These are phyloP conservation scores for Ips nitidus DNA, from an alignment of 1,140 invertebrate genomes.

Conservation along the genomic window DNA sequence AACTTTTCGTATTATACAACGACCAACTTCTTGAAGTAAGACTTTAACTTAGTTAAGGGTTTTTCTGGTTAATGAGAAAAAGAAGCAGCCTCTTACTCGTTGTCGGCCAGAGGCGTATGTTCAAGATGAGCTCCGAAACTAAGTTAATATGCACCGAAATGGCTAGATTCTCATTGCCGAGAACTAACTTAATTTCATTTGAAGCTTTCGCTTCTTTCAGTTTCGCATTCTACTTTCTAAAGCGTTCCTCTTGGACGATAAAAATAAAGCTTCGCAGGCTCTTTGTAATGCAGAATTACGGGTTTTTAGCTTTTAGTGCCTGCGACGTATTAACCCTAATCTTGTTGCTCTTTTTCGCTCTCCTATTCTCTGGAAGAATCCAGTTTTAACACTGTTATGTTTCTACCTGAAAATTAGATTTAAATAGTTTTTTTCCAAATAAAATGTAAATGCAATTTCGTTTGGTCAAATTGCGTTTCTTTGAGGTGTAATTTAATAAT, in stretches of 20 bases:
- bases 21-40: too few species aligned
- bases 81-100: background rate
- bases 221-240: conserved; percentile 1
- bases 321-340: background rate
- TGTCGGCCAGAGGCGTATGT: background rate
- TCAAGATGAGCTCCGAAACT: background rate
- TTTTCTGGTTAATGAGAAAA: too few species aligned
- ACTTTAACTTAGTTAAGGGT: too few species aligned
- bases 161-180: background rate
- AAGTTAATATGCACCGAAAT: conserved; percentile 5
- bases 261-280: background rate
- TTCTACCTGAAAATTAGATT: too few species aligned
- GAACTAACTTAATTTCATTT: conserved; percentile 1
- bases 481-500: background rate
- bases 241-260: background rate
- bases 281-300: conserved; percentile 3
- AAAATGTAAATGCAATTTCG: background rate
- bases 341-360: background rate
- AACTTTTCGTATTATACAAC: too few species aligned
- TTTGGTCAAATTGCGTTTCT: background rate
- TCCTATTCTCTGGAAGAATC: background rate
- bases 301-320: background rate
- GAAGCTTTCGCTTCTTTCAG: background rate
- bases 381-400: too few species aligned
- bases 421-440: too few species aligned